Evolutionary conservation across 2,113 vertebrate species (phyloP).

Genomic region (Henicopernis longicauda): DNA sequence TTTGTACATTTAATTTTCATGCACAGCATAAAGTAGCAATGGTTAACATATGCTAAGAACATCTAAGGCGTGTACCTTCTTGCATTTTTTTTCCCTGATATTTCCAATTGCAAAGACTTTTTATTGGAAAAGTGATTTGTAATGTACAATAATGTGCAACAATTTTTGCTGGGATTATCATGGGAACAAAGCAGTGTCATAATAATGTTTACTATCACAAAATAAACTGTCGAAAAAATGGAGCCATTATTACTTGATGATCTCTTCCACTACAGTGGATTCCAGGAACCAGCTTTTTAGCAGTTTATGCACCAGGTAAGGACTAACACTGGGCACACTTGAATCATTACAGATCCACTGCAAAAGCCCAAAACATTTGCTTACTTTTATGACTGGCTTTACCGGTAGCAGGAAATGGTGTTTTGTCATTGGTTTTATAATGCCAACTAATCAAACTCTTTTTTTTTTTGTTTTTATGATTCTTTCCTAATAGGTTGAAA

Average conservation of each 20-base stretch:
- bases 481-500: background rate
- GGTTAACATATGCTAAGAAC: background rate
- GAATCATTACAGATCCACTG: background rate
- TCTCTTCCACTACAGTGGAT: background rate
- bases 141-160: background rate
- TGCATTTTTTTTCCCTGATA: background rate
- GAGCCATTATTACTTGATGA: background rate
- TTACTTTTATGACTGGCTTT: background rate
- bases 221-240: background rate
- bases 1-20: background rate
- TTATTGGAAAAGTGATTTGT: background rate
- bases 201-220: background rate
- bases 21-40: background rate
- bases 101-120: background rate
- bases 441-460: background rate
- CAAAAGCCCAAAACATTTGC: background rate
- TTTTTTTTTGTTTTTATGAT: background rate
- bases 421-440: background rate
- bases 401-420: background rate
- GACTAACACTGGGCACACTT: background rate
- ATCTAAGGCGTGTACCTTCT: background rate
- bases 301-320: background rate
- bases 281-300: background rate
- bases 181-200: background rate
- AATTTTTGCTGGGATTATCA: background rate